Evolutionary conservation across 1,140 invertebrate species (phyloP).

Genomic region (Leptinotarsa lineolata): DNA sequence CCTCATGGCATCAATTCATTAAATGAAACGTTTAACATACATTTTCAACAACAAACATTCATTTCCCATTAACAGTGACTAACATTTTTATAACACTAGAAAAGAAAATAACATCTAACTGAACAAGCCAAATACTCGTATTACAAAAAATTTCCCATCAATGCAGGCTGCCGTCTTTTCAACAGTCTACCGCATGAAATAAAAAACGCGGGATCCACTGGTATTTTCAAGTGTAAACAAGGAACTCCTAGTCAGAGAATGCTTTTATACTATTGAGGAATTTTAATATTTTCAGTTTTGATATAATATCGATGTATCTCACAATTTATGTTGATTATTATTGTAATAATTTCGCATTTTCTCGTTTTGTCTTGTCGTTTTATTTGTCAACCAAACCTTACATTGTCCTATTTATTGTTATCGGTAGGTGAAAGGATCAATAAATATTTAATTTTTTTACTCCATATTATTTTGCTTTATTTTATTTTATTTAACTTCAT

Average conservation of each 20-base stretch:
- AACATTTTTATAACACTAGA: conserved; percentile 1
- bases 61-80: conserved; percentile 9
- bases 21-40: background rate
- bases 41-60: conserved; percentile 7
- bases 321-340: conserved; percentile 1
- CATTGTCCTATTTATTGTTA: no score
- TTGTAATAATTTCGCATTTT: background rate
- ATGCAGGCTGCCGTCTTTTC: conserved; percentile 9
- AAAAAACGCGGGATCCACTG: conserved; percentile 1
- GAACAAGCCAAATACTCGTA: background rate
- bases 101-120: conserved; percentile 8
- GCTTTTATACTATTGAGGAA: background rate
- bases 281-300: background rate
- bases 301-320: background rate
- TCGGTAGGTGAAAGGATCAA: no score
- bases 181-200: conserved; percentile 3
- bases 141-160: background rate
- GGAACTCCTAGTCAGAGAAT: conserved; percentile 9
- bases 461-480: no score
- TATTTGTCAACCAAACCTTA: no score
- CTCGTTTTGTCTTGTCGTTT: no score
- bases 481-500: no score
- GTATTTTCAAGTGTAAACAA: background rate
- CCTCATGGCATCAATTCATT: background rate
- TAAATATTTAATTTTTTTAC: no score